Evolutionary conservation across 2,888 invertebrate species (phyloP), one percentile per base, ranked within the genome.

Genomic region (Cremastinae sp.): DNA sequence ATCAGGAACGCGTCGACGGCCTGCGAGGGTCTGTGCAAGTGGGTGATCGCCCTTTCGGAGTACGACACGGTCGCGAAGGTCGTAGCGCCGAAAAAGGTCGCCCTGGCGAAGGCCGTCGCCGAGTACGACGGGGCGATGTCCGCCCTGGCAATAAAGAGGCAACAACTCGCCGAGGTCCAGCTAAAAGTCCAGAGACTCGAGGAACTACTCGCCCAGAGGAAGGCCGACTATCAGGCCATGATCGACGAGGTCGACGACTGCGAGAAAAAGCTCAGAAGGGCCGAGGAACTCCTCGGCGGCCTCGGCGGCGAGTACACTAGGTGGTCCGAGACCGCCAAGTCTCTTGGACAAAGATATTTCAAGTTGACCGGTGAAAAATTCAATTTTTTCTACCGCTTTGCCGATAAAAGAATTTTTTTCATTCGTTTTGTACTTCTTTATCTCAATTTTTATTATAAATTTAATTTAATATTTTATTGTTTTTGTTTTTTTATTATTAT

Each of bases 1-100:
- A 94, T 98, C 51, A 94, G 94, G 84, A 91, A 93, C 0, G 97
- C 96, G 0, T 97, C 98, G 0, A 94, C 95, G 0, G 98, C 98
- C 8, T 96, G 96, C 84, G 97, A 98, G 90, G 97, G 95, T 78
- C 91, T 96, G 84, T 98, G 97, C 88, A 95, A 96, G 85, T 99
- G 98, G 99, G 96, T 98, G 9, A 94, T 96, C 78, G 98, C 98
- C 0, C 94, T 99, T 88, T 96, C 97, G 1, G 96, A 97, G 84
- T 99, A 98, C 88, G 98, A 98, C 89, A 95, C 95, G 82, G 97
- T 98, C 0, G 97, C 97, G 0, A 96, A 96, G 90, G 93, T 96
- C 12, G 96, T 97, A 16, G 98, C 97, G 0, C 99, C 99, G 0
- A 99, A 98, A 90, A 97, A 96, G 89, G 92, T 94, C 78, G 96